phyloP scores from a whole-genome alignment of 2,113 vertebrate species.

The Coptodon bakossiorum region DNA sequence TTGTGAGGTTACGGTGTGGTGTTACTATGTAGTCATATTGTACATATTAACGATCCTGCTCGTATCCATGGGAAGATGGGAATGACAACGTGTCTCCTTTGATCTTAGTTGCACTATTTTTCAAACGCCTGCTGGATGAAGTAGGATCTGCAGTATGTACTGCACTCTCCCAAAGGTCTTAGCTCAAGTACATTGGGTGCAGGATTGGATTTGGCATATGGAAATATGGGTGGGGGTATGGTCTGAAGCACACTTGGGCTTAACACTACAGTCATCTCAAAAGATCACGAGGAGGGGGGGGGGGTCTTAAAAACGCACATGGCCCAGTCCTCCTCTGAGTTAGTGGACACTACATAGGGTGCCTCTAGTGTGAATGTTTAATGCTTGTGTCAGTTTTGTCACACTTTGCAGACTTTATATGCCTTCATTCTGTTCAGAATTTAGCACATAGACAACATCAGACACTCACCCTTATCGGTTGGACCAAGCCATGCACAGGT shows the following conservation, averaged over 20 bases:
- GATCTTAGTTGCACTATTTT: slow-evolving; percentile 44
- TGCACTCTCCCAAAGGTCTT: neutral
- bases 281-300: neutral
- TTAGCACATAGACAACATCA: neutral
- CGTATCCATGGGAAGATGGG: neutral
- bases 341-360: slow-evolving; percentile 39
- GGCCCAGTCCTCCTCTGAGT: neutral
- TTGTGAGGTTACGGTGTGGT: neutral
- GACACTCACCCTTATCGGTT: slow-evolving; percentile 11
- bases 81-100: neutral
- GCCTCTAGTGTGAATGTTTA: slow-evolving; percentile 56
- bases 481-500: slow-evolving; percentile 49
- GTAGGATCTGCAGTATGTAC: slow-evolving; percentile 3
- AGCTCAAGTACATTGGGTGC: slow-evolving; percentile 19
- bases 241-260: slow-evolving; percentile 25
- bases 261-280: slow-evolving; percentile 59
- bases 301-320: slow-evolving; percentile 22
- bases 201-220: neutral
- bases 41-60: slow-evolving; percentile 1
- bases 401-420: neutral
- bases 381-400: slow-evolving; percentile 20
- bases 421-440: slow-evolving; percentile 1
- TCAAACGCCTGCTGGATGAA: slow-evolving; percentile 22
- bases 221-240: neutral
- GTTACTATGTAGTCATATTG: neutral